Evolutionary conservation across 2,888 invertebrate species (phyloP).

Genomic region (Hirtodrosophila duncani): DNA sequence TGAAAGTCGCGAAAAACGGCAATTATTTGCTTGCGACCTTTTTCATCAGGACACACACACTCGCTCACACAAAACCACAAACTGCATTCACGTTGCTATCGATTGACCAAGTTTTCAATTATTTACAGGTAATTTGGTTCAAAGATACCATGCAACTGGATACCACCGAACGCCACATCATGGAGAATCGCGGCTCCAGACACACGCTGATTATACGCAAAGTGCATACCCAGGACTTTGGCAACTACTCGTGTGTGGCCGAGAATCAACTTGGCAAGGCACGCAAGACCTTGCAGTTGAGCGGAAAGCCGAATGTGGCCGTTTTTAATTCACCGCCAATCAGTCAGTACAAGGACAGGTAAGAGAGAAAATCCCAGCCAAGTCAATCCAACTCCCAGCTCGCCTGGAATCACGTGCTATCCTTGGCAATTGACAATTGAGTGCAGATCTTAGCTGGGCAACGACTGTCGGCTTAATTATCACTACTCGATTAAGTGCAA

Average conservation of each 20-base stretch:
- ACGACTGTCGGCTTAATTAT: constrained; percentile 24
- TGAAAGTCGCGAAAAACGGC: constrained; percentile 27
- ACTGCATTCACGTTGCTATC: constrained; percentile 30
- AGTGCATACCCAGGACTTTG: constrained; percentile 84
- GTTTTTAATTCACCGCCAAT: constrained; percentile 82
- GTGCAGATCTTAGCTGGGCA: too few relatives aligned
- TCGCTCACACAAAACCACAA: background rate
- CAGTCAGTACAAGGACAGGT: constrained; percentile 80
- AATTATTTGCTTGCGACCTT: constrained; percentile 27
- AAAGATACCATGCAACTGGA: constrained; percentile 84
- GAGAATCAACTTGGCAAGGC: constrained; percentile 84
- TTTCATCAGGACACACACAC: background rate
- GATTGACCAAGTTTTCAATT: constrained; percentile 67
- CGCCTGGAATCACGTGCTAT: constrained; percentile 12
- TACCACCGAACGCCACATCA: constrained; percentile 83
- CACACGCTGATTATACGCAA: constrained; percentile 84
- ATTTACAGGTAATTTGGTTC: constrained; percentile 83
- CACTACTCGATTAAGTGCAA: too few relatives aligned
- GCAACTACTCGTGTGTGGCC: constrained; percentile 85
- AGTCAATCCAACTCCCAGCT: too few relatives aligned
- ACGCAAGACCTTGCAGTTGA: constrained; percentile 83
- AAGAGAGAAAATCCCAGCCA: too few relatives aligned
- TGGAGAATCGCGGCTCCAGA: constrained; percentile 83
- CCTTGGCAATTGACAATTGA: background rate
- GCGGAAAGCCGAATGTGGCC: constrained; percentile 83